Evolutionary conservation across 2,888 invertebrate genomes (phyloP).

Genomic region (Heteromyza rotundicornis): DNA sequence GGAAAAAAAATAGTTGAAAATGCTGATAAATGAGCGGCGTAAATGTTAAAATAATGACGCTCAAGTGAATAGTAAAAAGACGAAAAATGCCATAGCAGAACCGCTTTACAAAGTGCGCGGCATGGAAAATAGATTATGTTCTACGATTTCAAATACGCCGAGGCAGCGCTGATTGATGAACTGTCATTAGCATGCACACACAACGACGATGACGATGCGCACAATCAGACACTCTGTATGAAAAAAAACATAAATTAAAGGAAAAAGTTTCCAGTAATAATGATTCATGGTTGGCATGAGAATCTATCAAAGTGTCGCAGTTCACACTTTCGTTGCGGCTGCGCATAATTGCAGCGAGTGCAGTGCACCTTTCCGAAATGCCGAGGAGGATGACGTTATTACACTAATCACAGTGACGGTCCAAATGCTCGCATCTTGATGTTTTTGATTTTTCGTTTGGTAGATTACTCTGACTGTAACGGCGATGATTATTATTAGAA

Average conservation of each 20-base stretch:
- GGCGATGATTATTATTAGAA: no score
- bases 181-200: slow-evolving; percentile 41
- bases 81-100: slow-evolving; percentile 9
- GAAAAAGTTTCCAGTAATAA: slow-evolving; percentile 23
- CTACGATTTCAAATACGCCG: slow-evolving; percentile 26
- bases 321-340: slow-evolving; percentile 23
- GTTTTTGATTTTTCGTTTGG: no score
- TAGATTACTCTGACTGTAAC: no score
- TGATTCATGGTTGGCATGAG: slow-evolving; percentile 28
- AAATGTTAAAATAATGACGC: slow-evolving; percentile 39
- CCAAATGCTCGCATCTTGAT: no score
- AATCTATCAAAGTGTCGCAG: slow-evolving; percentile 29
- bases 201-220: slow-evolving; percentile 34
- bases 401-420: slow-evolving; percentile 27
- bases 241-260: slow-evolving; percentile 13
- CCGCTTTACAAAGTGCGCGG: slow-evolving; percentile 19
- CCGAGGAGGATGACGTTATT: slow-evolving; percentile 27
- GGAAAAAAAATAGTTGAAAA: slow-evolving; percentile 25
- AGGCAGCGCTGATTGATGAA: slow-evolving; percentile 41
- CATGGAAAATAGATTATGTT: slow-evolving; percentile 33
- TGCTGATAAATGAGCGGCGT: slow-evolving; percentile 41
- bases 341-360: background rate
- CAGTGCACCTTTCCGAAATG: slow-evolving; percentile 13
- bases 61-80: no score
- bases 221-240: slow-evolving; percentile 26